phyloP scores from a whole-genome alignment of 2,113 vertebrate genomes.

The Grammomys dolichurus region DNA sequence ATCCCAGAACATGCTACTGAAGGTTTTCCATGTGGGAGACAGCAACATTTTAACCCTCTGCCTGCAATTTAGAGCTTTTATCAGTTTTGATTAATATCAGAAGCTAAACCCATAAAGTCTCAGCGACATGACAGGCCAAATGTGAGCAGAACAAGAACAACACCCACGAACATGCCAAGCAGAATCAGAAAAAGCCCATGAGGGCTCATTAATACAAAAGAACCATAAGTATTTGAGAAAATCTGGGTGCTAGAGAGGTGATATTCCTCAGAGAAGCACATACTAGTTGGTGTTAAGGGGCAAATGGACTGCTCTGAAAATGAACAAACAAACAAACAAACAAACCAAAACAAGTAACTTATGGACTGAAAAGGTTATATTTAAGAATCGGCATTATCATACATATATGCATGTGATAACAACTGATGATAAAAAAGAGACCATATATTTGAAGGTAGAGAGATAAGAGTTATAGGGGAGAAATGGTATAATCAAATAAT shows the following conservation, averaged over 20 bases:
- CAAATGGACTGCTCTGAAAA: neutral
- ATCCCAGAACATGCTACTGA: neutral
- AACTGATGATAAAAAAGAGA: neutral
- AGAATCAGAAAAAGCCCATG: neutral
- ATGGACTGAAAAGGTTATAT: neutral
- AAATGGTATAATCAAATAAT: neutral
- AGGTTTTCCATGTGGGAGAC: neutral
- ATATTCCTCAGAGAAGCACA: neutral
- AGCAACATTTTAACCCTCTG: neutral
- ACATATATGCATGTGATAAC: neutral
- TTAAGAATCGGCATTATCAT: neutral
- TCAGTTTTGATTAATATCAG: slow-evolving; percentile 4
- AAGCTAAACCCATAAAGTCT: neutral
- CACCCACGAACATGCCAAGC: neutral
- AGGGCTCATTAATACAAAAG: neutral
- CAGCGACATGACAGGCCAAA: neutral
- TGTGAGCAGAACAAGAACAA: neutral
- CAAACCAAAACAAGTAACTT: too few species aligned
- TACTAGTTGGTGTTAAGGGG: neutral
- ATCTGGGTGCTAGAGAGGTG: neutral
- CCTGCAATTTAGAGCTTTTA: neutral
- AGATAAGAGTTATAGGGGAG: neutral
- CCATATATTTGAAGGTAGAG: neutral
- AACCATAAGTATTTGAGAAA: too few species aligned
- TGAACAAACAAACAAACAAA: neutral